Conservation (phyloP, 2,888 invertebrate species). For the Cinara cedri region DNA sequence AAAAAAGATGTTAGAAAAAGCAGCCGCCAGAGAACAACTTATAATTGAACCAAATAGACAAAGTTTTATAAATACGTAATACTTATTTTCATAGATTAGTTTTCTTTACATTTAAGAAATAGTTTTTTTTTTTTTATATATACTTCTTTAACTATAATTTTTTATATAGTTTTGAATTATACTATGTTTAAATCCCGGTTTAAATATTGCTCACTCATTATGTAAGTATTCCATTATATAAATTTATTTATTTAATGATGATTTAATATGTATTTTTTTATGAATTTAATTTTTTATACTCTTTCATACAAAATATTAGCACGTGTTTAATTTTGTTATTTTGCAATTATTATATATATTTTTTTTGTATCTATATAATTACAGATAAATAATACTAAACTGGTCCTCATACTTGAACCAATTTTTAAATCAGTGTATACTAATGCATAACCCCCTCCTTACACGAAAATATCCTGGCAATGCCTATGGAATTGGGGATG, state of each 20-base stretch:
- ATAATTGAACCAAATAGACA: conserved; percentile 64
- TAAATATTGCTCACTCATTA: background rate
- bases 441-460: no score
- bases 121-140: background rate
- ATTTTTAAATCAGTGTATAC: no score
- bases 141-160: no score
- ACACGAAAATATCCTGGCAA: no score
- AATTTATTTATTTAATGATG: background rate
- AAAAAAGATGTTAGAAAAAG: conserved; percentile 70
- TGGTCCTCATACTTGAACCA: no score
- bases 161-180: no score
- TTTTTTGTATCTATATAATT: no score
- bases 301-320: background rate
- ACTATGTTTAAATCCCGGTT: no score
- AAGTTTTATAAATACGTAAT: background rate
- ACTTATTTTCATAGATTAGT: conserved; percentile 11
- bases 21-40: conserved; percentile 71
- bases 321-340: background rate
- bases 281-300: background rate
- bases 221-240: background rate
- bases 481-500: no score
- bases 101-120: background rate
- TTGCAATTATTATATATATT: background rate
- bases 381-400: no score
- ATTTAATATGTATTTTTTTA: background rate